A percentile compares a stretch with the other conserved stretches of the same genome.
Conservation (phyloP, 2,113 vertebrate species). For the Dromaius novaehollandiae region DNA sequence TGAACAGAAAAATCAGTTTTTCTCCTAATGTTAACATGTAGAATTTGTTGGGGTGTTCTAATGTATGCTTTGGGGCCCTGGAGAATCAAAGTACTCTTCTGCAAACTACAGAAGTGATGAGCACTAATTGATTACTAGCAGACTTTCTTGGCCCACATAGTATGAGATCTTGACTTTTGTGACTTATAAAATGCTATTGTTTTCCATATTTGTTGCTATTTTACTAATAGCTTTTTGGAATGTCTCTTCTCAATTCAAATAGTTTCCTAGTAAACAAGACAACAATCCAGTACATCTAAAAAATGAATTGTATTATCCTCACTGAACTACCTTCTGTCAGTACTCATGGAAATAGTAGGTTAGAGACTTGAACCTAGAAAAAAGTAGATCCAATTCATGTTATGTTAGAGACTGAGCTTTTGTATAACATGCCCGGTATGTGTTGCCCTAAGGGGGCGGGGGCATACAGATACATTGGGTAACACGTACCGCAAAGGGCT, state of each 20-base stretch:
- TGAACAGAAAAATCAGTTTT: background rate
- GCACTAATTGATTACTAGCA: background rate
- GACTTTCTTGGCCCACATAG: background rate
- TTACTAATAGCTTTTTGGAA: background rate
- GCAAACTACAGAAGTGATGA: background rate
- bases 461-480: background rate
- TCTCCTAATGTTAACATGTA: background rate
- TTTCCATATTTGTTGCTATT: background rate
- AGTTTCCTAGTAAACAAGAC: background rate
- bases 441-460: background rate
- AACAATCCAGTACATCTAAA: background rate
- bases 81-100: background rate
- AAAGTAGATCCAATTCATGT: background rate
- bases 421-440: fast-evolving
- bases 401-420: background rate
- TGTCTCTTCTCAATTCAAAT: background rate
- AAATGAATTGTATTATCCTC: background rate
- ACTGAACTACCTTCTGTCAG: background rate
- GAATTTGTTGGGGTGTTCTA: background rate
- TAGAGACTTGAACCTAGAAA: background rate
- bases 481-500: background rate
- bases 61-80: background rate
- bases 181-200: background rate
- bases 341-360: background rate
- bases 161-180: background rate